Conservation (phyloP, 1,140 invertebrate genomes). For the Vollenhovia emeryi region DNA sequence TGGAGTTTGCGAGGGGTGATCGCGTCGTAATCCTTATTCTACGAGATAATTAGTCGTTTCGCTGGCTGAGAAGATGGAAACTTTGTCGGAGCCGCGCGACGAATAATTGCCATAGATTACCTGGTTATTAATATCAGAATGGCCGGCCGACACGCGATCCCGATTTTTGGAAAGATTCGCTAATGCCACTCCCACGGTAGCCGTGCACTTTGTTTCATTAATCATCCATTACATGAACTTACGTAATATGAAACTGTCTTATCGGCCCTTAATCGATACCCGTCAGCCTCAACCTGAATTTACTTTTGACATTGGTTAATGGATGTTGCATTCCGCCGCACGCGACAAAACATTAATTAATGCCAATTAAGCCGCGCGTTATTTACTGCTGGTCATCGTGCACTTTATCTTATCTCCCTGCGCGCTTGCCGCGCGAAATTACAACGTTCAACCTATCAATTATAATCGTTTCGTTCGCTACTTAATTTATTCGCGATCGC, state of each 20-base stretch:
- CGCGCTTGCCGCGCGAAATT: background rate
- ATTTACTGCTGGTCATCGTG: conserved; percentile 33
- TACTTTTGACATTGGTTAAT: conserved; percentile 60
- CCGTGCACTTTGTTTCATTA: conserved; percentile 42
- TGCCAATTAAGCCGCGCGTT: conserved; percentile 46
- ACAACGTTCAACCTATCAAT: conserved; percentile 8
- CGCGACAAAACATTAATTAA: conserved; percentile 62
- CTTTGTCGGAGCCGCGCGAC: background rate
- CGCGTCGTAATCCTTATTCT: background rate
- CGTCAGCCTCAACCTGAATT: conserved; percentile 50
- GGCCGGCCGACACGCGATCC: conserved; percentile 39
- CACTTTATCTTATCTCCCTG: conserved; percentile 20
- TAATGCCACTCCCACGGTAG: conserved; percentile 11
- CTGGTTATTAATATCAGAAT: conserved; percentile 49
- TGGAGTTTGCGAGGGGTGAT: background rate
- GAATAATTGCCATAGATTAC: conserved; percentile 45
- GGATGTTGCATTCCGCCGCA: conserved; percentile 51
- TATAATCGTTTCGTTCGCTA: background rate
- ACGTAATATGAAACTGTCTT: conserved; percentile 61
- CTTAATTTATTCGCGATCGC: conserved; percentile 3
- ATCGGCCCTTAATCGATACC: conserved; percentile 58
- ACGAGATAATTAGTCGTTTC: background rate
- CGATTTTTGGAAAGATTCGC: conserved; percentile 54
- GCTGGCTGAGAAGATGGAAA: background rate
- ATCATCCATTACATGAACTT: conserved; percentile 55